Base-by-base conservation (phyloP, 2,797 vertebrate species). In the Microctenopoma stevenorrisi region DNA sequence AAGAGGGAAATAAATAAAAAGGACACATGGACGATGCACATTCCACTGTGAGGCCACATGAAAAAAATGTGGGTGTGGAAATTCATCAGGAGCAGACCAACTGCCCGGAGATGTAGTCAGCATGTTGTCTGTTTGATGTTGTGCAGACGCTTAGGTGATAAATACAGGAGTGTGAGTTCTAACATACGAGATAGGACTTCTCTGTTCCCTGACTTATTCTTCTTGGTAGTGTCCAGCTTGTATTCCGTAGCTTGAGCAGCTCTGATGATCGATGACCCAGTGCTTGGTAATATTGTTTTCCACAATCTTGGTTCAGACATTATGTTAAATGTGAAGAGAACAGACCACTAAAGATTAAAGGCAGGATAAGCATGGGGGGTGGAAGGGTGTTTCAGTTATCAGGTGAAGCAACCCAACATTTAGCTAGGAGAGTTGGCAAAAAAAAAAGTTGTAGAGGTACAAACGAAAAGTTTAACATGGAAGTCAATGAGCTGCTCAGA, bases 81-180 rank as follows among this genome's bases (percentile, higher is more conserved):
- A 49, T 76, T 84, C 86, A 79, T 73, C 79, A 76, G 69, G 44
- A 56, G 64, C 33, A 4, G 71, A 60, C 73, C 51, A 30, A 71
- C 66, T 86, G 80, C 80, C 87, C 87, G 55, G 81, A 87, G 84
- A 91, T 83, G 89, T 78, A 78, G 87, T 92, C 86, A 86, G 89
- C 81, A 80, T 83, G 89, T 90, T 83, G 89, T 90, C 87, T 71
- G 78, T 78, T 88, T 88, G 81, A 74, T 78, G 73, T 84, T 87
- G 89, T 85, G 82, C 80, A 86, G 90, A 83, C 79, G 68, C 82
- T 90, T 84, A 86, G 88, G 87, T 93, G 93, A 94, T 94, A 93
- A 94, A 94, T 93, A 92, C 88, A 89, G 89, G 76, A 86, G 90
- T 89, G 82, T 86, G 88, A 88, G 91, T 89, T 88, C 88, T 87